These are phyloP conservation scores for Balanococcus diminutus DNA, from an alignment of 2,888 invertebrate genomes.

Conservation along the genomic window DNA sequence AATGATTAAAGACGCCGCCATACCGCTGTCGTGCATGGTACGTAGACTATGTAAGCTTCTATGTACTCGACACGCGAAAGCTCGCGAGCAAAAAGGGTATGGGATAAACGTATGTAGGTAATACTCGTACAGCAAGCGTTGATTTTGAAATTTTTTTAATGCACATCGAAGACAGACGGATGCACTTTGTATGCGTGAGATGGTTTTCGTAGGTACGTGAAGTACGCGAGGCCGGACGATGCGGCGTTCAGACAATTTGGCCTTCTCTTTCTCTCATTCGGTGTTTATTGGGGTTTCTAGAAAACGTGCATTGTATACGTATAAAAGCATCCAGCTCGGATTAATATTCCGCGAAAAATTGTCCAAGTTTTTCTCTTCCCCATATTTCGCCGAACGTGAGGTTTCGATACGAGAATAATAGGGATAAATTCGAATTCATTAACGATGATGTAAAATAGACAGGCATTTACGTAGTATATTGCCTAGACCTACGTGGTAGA, in stretches of 20 bases:
- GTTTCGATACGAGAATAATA: not conserved
- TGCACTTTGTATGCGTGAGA: slow-evolving; percentile 1
- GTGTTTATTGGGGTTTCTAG: not conserved
- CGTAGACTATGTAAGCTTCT: no score
- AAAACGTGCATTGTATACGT: not conserved
- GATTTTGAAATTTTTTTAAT: not conserved
- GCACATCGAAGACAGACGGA: no score
- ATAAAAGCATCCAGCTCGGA: not conserved
- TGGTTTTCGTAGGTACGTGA: not conserved
- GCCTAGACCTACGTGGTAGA: not conserved
- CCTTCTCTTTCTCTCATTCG: not conserved
- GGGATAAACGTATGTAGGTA: not conserved
- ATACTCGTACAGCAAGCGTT: not conserved
- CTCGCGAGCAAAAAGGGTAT: not conserved
- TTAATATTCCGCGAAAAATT: not conserved
- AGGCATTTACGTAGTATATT: not conserved
- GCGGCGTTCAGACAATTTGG: not conserved
- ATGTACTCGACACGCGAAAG: not conserved
- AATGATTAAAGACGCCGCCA: not conserved
- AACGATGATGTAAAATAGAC: not conserved
- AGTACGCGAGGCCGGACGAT: not conserved
- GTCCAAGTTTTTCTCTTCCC: not conserved
- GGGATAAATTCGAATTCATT: not conserved
- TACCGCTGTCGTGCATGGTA: not conserved
- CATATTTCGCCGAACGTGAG: not conserved